Conservation (phyloP, 2,797 vertebrate genomes). For the Cottoperca gobio region DNA sequence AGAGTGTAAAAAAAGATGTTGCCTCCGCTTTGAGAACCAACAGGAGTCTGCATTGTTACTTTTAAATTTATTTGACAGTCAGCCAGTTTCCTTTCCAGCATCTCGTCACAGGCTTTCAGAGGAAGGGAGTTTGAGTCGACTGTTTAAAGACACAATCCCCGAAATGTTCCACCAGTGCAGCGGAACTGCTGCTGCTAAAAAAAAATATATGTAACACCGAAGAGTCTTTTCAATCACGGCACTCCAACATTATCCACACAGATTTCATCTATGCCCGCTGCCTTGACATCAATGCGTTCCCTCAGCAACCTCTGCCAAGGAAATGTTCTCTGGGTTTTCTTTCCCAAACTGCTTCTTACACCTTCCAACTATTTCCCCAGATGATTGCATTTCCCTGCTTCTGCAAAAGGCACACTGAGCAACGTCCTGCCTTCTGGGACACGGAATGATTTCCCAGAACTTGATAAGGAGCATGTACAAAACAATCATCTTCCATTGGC, state of each 20-base stretch:
- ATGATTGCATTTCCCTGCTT: background rate
- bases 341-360: constrained; percentile 13
- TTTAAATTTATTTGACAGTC: constrained; percentile 42
- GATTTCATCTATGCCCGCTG: constrained; percentile 8
- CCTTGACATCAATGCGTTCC: constrained; percentile 8
- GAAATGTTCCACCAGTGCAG: constrained; percentile 26
- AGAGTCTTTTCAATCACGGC: constrained; percentile 17
- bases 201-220: background rate
- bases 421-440: constrained; percentile 1
- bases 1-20: constrained; percentile 11
- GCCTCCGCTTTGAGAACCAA: constrained; percentile 16
- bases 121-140: constrained; percentile 17
- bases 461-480: constrained; percentile 3
- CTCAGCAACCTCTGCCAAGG: constrained; percentile 16
- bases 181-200: constrained; percentile 6
- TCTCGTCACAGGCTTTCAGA: constrained; percentile 36
- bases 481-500: background rate
- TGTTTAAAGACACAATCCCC: constrained; percentile 12
- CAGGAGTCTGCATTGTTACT: constrained; percentile 26
- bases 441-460: constrained; percentile 19
- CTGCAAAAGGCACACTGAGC: constrained; percentile 2
- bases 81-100: constrained; percentile 30
- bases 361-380: constrained; percentile 19
- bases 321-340: constrained; percentile 23
- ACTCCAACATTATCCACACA: constrained; percentile 3